Conservation (phyloP, 2,113 vertebrate species). For the Pseudois nayaur region DNA sequence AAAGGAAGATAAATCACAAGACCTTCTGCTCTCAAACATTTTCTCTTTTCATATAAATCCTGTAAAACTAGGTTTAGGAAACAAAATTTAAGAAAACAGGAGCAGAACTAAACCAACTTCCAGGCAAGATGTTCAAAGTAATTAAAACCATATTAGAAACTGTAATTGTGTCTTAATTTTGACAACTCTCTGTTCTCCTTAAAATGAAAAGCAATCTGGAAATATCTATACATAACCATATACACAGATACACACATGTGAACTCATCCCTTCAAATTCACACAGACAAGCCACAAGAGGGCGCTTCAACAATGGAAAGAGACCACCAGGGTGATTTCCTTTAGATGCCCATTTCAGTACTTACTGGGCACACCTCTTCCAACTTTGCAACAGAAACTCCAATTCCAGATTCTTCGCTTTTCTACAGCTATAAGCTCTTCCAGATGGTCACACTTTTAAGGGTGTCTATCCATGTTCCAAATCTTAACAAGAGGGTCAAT, state of each 20-base stretch:
- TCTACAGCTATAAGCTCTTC: not conserved
- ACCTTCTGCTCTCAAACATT: constrained; percentile 17
- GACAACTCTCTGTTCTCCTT: not conserved
- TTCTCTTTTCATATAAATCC: constrained; percentile 19
- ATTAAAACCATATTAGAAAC: not conserved
- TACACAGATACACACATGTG: not conserved
- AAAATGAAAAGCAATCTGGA: constrained; percentile 37
- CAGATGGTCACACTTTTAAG: constrained; percentile 30
- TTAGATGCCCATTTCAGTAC: not conserved
- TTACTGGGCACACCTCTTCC: not conserved
- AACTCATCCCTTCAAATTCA: not conserved
- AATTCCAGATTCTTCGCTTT: constrained; percentile 25
- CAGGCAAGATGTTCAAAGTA: not conserved
- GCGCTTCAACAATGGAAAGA: not conserved
- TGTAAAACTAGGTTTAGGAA: not conserved
- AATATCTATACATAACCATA: not conserved
- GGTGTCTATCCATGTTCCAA: not conserved
- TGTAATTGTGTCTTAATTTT: not conserved
- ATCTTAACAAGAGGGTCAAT: not conserved
- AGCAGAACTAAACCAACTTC: not conserved
- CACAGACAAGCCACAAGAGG: constrained; percentile 43
- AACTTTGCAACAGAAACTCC: not conserved
- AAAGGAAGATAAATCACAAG: not conserved
- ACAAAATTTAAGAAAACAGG: not conserved
- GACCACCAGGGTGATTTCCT: not conserved